Evolutionary conservation across 2,888 invertebrate species (phyloP), one percentile per base, ranked within the genome.

Genomic region (Zaprionus bogoriensis): DNA sequence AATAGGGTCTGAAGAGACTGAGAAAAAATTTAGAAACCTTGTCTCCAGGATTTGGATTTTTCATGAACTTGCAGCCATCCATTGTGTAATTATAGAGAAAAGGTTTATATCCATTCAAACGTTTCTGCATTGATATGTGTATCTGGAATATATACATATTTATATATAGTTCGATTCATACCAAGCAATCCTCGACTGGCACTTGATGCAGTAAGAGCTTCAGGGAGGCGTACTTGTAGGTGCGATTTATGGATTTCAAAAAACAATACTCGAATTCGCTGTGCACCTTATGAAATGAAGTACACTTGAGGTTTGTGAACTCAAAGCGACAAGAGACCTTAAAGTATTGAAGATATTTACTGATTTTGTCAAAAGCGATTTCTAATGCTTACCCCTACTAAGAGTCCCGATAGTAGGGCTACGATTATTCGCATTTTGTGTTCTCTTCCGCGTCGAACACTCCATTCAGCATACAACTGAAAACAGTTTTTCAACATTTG

Each of bases 271-370:
- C 51, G 10, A 52, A 48, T 3, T 36, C 17, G 0, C n/a, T 0
- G 9, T 45, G 55, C 2, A 5, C 3, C 12, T 23, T 17, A 32
- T 69, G 65, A 5, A 38, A 0, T 0, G 39, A 3, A 4, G 1
- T 28, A 17, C 69, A 69, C 14, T 64, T 64, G 4, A 70, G 2
- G 32, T 69, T 69, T 3, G 70, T 70, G 14, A 69, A 65, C 14
- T 70, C 71, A 17, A 69, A 5, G 0, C 45, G 12, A 2, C 27
- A 9, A 12, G 28, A 25, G 3, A 63, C 6, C 68, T 69, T 6
- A 38, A 53, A 27, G 0, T 2, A 14, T 12, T 32, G 3, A 32
- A 2, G 6, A 3, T 10, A 27, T 27, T 27, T 27, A 3, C 5
- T n/a, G n/a, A n/a, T n/a, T n/a, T n/a, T n/a, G n/a, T n/a, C n/a